Conservation (phyloP, 2,797 vertebrate species). For the Onychomys leucogaster region DNA sequence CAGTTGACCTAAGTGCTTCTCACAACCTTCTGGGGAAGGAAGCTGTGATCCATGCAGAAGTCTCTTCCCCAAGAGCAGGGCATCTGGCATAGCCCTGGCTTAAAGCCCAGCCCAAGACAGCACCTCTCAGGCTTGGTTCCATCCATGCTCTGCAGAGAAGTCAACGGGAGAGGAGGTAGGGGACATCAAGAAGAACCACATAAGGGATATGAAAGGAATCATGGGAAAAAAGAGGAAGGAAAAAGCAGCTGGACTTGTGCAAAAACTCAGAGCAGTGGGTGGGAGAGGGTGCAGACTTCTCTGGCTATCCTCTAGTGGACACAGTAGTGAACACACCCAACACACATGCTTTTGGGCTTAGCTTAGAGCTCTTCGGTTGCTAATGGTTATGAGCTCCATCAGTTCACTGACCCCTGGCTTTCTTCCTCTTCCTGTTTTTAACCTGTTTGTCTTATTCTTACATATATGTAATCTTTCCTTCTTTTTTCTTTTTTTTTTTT, state of each 20-base stretch:
- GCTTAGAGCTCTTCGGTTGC: neutral
- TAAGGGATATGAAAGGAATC: neutral
- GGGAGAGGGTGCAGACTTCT: neutral
- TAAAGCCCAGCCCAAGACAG: neutral
- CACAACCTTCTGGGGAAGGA: neutral
- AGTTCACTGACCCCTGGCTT: too few relatives aligned
- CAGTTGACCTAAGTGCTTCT: neutral
- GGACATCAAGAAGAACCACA: neutral
- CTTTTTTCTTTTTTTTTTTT: too few relatives aligned
- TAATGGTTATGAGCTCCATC: too few relatives aligned
- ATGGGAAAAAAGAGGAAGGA: neutral
- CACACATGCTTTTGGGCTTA: too few relatives aligned
- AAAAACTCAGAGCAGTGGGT: neutral
- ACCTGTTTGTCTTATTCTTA: neutral
- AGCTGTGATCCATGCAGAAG: neutral
- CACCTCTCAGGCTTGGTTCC: too few relatives aligned
- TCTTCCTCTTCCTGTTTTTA: neutral
- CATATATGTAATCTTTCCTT: neutral
- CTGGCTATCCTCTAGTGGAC: neutral
- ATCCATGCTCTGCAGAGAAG: neutral
- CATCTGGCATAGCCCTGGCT: neutral
- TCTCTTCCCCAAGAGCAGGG: neutral
- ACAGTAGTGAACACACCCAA: too few relatives aligned
- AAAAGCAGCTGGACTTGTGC: accelerated
- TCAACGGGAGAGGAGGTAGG: neutral